Evolutionary conservation across 2,888 invertebrate genomes (phyloP), one percentile per base, ranked within the genome.

Genomic region (Sacculina carcini): DNA sequence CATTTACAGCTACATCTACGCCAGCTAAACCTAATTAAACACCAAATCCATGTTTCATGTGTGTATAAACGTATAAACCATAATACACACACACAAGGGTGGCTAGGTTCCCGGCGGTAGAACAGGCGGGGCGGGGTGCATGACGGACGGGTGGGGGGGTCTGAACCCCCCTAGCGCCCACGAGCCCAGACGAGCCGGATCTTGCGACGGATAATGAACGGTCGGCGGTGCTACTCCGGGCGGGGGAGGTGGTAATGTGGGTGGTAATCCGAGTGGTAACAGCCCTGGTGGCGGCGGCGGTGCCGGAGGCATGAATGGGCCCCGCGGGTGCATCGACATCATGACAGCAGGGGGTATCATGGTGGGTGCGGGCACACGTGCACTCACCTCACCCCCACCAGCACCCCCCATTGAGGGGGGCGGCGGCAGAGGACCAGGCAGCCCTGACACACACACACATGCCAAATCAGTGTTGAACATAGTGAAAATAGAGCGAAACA

Each of bases 171-270:
- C 57, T 55, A 51, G 53, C 55, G 84, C 77, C n/a, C n/a, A n/a
- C n/a, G n/a, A n/a, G 0, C 92, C 92, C 67, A 92, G 75, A 28
- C 90, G 72, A 36, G 81, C 78, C 0, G 96, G 96, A 71, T 98
- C 96, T 66, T 96, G 96, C 62, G 90, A 90, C 4, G 96, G 94
- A 71, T 98, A 98, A 67, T 94, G 90, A 53, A 74, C 71, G 1
- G 74, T 70, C 1, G 75, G 67, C 51, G 58, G 58, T 14, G 56
- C 55, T 7, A 74, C 71, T n/a, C 71, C 69, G 1, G 72, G 71
- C 2, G 71, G 66, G 1, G 68, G 64, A 7, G 58, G 53, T 5
- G 56, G 39, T n/a, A n/a, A n/a, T n/a, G n/a, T n/a, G n/a, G n/a
- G n/a, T n/a, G n/a, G n/a, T n/a, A n/a, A n/a, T n/a, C n/a, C n/a